Evolutionary conservation across 2,888 invertebrate species (phyloP), one percentile per base, ranked within the genome.

Genomic region (Protodeltote pygarga): DNA sequence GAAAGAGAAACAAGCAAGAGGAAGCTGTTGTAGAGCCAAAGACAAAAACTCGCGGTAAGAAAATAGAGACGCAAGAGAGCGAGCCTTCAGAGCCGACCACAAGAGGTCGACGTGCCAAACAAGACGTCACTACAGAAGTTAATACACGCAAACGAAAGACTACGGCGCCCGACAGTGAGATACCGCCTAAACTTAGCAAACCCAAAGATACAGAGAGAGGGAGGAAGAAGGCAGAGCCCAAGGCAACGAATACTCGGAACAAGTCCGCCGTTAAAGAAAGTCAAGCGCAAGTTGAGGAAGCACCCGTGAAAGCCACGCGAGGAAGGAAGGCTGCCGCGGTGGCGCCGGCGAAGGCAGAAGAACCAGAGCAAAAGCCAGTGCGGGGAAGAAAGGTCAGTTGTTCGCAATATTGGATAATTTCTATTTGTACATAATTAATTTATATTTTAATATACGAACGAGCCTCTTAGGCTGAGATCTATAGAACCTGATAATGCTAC

Each of bases 91-190:
- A 58, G 21, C 50, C 51, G 0, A 27, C 39, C 2, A 46, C 48
- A 3, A 57, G 73, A 2, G 40, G 53, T 0, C 62, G 74, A 13
- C 57, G 59, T 5, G 14, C 19, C 4, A 57, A 46, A 49, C 28
- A 19, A 1, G 35, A 31, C 2, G 42, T 13, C 3, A 19, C 33
- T 3, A 41, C 8, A 13, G 64, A 50, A 46, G 24, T 28, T 5
- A 69, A 40, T 16, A 54, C 62, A 2, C 64, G 78, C 8, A 78
- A 77, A 34, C 67, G 77, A 2, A 75, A 71, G 48, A 37, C 62
- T 3, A 32, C 48, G 0, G 39, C 54, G 0, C 40, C 42, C 2
- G 65, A 72, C 11, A 11, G 23, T 16, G 65, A 61, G 4, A 40
- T 66, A 8, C 73, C 74, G 0, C 11, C 65, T 0, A 73, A 75